Conservation (phyloP, 2,113 vertebrate species). For the Apteryx mantelli region DNA sequence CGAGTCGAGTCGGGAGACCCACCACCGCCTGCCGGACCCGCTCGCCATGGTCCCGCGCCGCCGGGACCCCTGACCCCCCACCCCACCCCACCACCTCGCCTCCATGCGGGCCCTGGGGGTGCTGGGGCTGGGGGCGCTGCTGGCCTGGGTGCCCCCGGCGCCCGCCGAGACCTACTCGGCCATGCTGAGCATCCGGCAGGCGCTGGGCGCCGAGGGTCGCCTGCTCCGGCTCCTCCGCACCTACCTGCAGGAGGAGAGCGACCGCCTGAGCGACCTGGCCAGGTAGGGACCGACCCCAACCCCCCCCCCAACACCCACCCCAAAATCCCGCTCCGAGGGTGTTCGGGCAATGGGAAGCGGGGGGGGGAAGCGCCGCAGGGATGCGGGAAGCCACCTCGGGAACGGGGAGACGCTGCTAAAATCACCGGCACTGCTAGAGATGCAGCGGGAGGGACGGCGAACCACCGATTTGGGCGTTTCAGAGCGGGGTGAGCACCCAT, state of each 20-base stretch:
- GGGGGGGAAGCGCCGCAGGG: too few relatives aligned
- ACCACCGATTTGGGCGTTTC: too few relatives aligned
- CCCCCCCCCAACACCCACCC: neutral
- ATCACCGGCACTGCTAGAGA: too few relatives aligned
- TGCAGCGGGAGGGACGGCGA: too few relatives aligned
- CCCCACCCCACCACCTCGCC: neutral
- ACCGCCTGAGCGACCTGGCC: conserved; percentile 18
- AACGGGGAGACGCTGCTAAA: too few relatives aligned
- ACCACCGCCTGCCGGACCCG: too few relatives aligned
- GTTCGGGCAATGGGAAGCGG: neutral
- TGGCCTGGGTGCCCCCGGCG: conserved; percentile 6
- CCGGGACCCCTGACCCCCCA: neutral
- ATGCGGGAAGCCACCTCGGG: too few relatives aligned
- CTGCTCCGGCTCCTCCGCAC: conserved; percentile 16
- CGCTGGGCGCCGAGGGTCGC: neutral
- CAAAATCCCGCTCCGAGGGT: accelerated
- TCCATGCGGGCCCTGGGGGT: neutral
- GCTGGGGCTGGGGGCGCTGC: neutral
- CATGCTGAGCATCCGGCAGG: conserved; percentile 17
- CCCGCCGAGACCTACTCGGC: conserved; percentile 18
- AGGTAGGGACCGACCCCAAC: neutral
- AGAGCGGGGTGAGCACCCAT: too few relatives aligned
- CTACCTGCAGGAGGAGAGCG: conserved; percentile 27
- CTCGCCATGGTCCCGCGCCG: too few relatives aligned
- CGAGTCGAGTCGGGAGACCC: too few relatives aligned